Evolutionary conservation across 1,140 invertebrate genomes (phyloP).

Genomic region (Papilio dardanus): DNA sequence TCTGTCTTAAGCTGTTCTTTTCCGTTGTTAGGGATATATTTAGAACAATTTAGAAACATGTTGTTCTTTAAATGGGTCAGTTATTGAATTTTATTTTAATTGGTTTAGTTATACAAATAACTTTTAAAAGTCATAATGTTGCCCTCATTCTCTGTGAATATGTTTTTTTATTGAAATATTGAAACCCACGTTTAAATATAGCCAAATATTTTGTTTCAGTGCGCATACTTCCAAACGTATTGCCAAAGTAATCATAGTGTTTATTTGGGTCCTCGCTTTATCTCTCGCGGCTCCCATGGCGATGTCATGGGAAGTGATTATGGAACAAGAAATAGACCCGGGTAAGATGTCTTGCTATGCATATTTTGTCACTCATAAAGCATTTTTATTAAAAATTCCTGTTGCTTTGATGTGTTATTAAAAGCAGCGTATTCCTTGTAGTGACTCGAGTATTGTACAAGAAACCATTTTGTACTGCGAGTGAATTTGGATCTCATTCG

Average conservation of each 20-base stretch:
- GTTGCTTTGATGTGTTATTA: not conserved
- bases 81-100: too few species aligned
- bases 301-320: conserved; percentile 84
- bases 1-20: not conserved
- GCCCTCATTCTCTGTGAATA: not conserved
- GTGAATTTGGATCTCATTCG: conserved; percentile 72
- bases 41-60: too few species aligned
- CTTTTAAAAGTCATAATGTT: not conserved
- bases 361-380: too few species aligned
- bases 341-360: conserved; percentile 47
- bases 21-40: too few species aligned
- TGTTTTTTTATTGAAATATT: too few species aligned
- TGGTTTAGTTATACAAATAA: too few species aligned
- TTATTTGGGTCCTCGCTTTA: conserved; percentile 86
- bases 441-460: conserved; percentile 65
- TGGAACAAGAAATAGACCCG: conserved; percentile 73
- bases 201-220: conserved; percentile 77
- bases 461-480: conserved; percentile 73
- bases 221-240: conserved; percentile 86
- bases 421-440: conserved; percentile 47
- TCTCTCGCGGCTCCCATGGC: conserved; percentile 87
- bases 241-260: conserved; percentile 86
- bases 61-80: too few species aligned
- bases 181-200: not conserved
- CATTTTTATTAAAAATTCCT: too few species aligned